Conservation (phyloP, 2,113 vertebrate genomes). For the Tachysurus vachellii region DNA sequence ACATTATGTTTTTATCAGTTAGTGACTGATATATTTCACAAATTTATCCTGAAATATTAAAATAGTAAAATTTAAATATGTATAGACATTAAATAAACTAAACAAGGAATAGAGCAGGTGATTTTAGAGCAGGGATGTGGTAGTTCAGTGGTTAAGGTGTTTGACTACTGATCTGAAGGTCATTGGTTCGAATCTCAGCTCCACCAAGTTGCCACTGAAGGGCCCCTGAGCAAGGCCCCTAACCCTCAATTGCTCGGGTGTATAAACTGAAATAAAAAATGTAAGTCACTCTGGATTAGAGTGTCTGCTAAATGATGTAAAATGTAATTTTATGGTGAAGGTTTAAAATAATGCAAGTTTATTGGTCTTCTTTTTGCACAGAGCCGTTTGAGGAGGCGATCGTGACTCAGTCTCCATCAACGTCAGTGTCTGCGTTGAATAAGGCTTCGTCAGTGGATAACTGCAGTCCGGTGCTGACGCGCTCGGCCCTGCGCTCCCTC, state of each 20-base stretch:
- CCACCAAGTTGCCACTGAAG: too few species aligned
- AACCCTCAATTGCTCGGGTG: too few species aligned
- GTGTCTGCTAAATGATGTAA: too few species aligned
- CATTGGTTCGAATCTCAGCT: too few species aligned
- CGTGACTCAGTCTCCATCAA: constrained; percentile 71
- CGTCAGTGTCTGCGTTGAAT: constrained; percentile 64
- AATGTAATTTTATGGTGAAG: too few species aligned
- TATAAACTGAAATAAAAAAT: too few species aligned
- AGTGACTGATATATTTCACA: neutral
- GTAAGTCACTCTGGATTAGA: too few species aligned
- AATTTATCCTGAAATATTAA: too few species aligned
- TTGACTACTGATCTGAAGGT: too few species aligned
- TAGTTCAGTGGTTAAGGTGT: too few species aligned
- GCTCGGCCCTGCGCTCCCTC: constrained; percentile 71
- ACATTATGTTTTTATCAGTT: neutral
- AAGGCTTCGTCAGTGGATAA: constrained; percentile 81
- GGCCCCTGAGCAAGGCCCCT: too few species aligned
- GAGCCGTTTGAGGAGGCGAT: constrained; percentile 96
- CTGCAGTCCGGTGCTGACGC: constrained; percentile 81
- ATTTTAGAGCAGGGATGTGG: too few species aligned
- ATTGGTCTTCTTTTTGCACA: constrained; percentile 54
- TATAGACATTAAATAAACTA: neutral
- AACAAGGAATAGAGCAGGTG: neutral
- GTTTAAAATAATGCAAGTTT: neutral
- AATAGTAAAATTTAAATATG: neutral